Percentiles rank a stretch among this genome's conserved stretches.
Evolutionary conservation across 2,888 invertebrate genomes (phyloP).

Genomic region (Chirona hameri): DNA sequence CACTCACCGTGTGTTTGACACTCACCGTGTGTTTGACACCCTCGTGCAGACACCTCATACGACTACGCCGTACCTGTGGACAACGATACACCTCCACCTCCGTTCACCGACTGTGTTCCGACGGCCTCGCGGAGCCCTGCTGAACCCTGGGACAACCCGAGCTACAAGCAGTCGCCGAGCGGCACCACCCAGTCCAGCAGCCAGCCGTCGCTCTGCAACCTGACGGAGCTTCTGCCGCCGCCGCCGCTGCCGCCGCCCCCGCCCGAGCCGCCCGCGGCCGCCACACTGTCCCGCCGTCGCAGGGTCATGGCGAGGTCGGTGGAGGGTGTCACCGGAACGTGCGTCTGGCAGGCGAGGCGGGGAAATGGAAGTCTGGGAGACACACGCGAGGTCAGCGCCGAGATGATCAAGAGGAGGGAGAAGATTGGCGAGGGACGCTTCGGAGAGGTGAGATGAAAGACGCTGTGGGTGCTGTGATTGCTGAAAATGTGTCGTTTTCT

Average conservation of each 20-base stretch:
- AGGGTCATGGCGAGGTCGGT: constrained; percentile 32
- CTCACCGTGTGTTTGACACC: too few species aligned
- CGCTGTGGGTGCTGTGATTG: background rate
- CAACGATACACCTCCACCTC: constrained; percentile 1
- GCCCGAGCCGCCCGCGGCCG: background rate
- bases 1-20: too few species aligned
- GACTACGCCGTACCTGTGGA: constrained; percentile 26
- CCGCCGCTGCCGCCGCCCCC: constrained; percentile 9
- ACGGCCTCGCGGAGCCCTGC: background rate
- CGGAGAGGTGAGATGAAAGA: background rate
- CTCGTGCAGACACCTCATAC: background rate
- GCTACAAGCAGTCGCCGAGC: background rate
- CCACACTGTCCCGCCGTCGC: background rate
- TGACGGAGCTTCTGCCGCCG: constrained; percentile 4
- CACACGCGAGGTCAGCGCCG: background rate
- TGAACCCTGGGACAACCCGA: constrained; percentile 13
- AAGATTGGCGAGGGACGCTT: constrained; percentile 25
- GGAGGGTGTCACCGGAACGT: constrained; percentile 36
- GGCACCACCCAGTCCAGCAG: constrained; percentile 10
- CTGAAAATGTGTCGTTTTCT: background rate
- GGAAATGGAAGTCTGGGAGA: too few species aligned
- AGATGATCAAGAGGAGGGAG: background rate
- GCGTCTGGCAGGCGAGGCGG: constrained; percentile 30
- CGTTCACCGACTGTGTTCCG: constrained; percentile 14
- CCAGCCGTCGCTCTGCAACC: background rate